Evolutionary conservation across 2,888 invertebrate genomes (phyloP).

Genomic region (Scotopteryx bipunctaria): DNA sequence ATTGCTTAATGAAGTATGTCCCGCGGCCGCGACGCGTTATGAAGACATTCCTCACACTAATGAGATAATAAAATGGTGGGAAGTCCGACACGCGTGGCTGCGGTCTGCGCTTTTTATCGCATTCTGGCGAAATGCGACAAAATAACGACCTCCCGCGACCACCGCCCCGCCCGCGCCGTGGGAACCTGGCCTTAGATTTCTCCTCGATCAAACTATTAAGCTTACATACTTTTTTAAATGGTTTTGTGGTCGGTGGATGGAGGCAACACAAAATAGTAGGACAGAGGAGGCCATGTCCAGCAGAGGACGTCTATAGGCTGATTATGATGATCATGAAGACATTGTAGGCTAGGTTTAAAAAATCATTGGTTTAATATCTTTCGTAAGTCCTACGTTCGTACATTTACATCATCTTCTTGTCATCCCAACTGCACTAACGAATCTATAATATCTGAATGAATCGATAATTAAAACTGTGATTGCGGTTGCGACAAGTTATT

Average conservation of each 20-base stretch:
- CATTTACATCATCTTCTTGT: too few relatives aligned
- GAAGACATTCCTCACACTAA: slow-evolving; percentile 76
- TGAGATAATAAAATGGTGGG: slow-evolving; percentile 74
- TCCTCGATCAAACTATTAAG: background rate
- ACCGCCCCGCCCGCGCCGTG: slow-evolving; percentile 18
- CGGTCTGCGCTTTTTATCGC: slow-evolving; percentile 39
- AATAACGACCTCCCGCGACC: slow-evolving; percentile 44
- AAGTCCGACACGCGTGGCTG: slow-evolving; percentile 45
- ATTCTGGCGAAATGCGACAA: slow-evolving; percentile 39
- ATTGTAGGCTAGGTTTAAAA: too few relatives aligned
- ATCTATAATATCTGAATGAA: slow-evolving; percentile 30
- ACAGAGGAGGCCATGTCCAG: too few relatives aligned
- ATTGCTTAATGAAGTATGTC: slow-evolving; percentile 72
- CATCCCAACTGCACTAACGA: too few relatives aligned
- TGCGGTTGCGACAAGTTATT: slow-evolving; percentile 37
- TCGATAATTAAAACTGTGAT: slow-evolving; percentile 36
- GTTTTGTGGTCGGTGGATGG: too few relatives aligned
- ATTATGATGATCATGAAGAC: too few relatives aligned
- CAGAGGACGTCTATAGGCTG: too few relatives aligned
- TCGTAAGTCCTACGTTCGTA: too few relatives aligned
- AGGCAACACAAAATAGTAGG: too few relatives aligned
- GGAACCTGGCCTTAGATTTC: slow-evolving; percentile 10
- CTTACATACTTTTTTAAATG: too few relatives aligned
- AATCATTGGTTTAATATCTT: too few relatives aligned
- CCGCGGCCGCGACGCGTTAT: slow-evolving; percentile 73